phyloP scores from a whole-genome alignment of 2,113 vertebrate genomes.

The Narcine bancroftii region DNA sequence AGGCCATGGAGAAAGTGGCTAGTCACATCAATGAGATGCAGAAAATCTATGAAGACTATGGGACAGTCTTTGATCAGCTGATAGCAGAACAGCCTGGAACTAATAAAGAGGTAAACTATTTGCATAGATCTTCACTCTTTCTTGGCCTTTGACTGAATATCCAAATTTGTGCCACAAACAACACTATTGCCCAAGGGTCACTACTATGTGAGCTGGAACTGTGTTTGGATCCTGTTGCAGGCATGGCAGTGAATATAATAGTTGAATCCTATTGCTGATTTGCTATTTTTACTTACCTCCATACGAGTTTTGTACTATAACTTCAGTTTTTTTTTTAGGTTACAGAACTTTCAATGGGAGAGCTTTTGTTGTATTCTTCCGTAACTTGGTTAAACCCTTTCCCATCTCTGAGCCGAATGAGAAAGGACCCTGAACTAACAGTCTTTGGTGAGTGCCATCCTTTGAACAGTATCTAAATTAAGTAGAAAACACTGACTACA shows the following conservation, averaged over 20 bases:
- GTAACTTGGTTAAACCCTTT: constrained; percentile 92
- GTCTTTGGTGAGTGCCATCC: constrained; percentile 73
- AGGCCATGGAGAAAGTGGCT: constrained; percentile 97
- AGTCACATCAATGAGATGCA: constrained; percentile 99
- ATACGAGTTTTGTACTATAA: background rate
- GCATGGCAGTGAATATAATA: background rate
- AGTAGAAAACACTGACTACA: background rate
- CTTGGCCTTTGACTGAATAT: background rate
- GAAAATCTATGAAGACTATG: constrained; percentile 96
- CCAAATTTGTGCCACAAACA: background rate
- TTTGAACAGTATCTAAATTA: background rate
- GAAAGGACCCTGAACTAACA: constrained; percentile 85
- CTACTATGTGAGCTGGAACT: background rate
- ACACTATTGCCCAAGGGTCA: background rate
- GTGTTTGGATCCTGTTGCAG: background rate
- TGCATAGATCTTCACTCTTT: constrained; percentile 12
- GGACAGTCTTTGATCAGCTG: constrained; percentile 87
- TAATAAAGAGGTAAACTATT: constrained; percentile 75
- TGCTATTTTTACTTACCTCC: background rate
- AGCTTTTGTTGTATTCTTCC: constrained; percentile 85
- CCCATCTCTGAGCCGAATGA: constrained; percentile 77
- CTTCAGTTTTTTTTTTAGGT: constrained; percentile 57
- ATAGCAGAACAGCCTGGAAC: constrained; percentile 82
- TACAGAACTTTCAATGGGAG: constrained; percentile 94
- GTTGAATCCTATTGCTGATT: too few relatives aligned